Evolutionary conservation across 1,140 invertebrate species (phyloP), one percentile per base, ranked within the genome.

Genomic region (Ylistrum balloti): DNA sequence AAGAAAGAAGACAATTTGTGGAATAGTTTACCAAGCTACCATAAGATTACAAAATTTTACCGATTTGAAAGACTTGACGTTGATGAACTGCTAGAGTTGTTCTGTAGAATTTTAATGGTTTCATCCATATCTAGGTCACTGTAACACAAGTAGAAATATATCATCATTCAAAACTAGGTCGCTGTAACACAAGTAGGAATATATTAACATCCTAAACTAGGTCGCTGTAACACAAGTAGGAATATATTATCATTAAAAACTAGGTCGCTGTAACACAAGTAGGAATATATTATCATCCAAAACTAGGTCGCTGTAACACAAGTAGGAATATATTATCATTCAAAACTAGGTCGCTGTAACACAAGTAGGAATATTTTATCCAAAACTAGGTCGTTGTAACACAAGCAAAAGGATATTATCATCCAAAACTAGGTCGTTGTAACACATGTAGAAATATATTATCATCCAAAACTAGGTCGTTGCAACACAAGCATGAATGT

Each of bases 91-190:
- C 95, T 95, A 45, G 96, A 96, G 85, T 95, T 93, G 33, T 96
- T 94, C 90, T 95, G 93, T 89, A 96, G 92, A 92, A 93, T 93
- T 88, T 94, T 93, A 33, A 94, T 89, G 33, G 95, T 94, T 74
- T 95, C 93, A 92, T 96, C 95, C 88, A 95, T 95, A 90, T 96
- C 95, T 87, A 96, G 95, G 95, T 96, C 96, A 95, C 96, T 96
- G 91, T 87, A 92, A 91, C 22, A 89, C 7, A 41, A 48, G 91
- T 15, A 89, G 1, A 41, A 48, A 92, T 5, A 89, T 48, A 35
- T 20, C 89, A 35, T 32, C 33, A 35, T 34, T 1, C 28, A 48
- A 41, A 88, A 22, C 11, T 74, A 74, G 22, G 56, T 28, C 56
- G 28, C 22, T 56, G 45, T 56, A 20, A 56, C 15, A 74, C 22